Conservation (phyloP, 2,113 vertebrate species). For the Phalacrocorax brasilianus region DNA sequence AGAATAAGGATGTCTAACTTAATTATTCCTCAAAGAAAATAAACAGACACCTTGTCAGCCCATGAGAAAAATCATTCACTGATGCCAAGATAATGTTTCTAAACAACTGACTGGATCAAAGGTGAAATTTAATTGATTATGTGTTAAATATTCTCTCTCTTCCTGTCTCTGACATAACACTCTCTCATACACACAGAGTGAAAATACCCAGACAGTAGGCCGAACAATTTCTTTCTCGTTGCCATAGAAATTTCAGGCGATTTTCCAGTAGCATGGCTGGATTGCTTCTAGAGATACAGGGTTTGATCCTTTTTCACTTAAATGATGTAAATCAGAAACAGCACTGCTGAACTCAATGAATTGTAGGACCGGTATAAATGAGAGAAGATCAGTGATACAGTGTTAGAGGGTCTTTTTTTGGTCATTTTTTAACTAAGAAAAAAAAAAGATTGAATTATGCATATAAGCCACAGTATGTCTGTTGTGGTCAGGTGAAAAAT, state of each 20-base stretch:
- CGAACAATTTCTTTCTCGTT: conserved; percentile 3
- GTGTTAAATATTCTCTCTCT: conserved; percentile 52
- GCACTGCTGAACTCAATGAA: not conserved
- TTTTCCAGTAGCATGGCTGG: not conserved
- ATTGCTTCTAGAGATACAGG: not conserved
- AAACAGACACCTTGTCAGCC: conserved; percentile 49
- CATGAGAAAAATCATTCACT: conserved; percentile 49
- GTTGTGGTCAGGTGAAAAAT: not conserved
- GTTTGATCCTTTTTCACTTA: not conserved
- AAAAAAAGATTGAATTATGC: not conserved
- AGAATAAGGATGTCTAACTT: conserved; percentile 49
- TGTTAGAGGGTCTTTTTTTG: not conserved
- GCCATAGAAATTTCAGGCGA: conserved; percentile 22
- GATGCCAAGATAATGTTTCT: conserved; percentile 56
- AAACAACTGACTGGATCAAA: conserved; percentile 71
- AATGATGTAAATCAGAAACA: not conserved
- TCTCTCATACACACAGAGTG: not conserved
- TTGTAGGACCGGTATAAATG: not conserved
- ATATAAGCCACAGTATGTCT: not conserved
- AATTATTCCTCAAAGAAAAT: conserved; percentile 50
- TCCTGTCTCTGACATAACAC: not conserved
- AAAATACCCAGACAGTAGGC: conserved; percentile 18
- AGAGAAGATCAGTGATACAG: not conserved
- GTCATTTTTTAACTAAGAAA: not conserved
- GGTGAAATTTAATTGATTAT: conserved; percentile 70